Evolutionary conservation across 37 sponge, comb jelly and placozoan species (phyloP), one percentile per base, ranked within the genome.

Genomic region (Oopsacas minuta): DNA sequence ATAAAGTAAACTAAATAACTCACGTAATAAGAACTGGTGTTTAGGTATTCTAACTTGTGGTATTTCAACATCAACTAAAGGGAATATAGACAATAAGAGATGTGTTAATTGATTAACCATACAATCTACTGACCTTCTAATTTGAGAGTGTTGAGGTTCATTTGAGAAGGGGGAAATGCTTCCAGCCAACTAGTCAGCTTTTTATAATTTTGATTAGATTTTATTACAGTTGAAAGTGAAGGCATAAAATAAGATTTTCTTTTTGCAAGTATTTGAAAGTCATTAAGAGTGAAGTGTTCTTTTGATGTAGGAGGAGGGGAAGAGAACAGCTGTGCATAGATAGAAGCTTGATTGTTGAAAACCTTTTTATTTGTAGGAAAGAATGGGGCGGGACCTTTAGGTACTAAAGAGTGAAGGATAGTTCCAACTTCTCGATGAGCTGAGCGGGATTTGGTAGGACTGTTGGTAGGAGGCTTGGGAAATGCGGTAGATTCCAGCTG

Each of bases 111-210:
- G n/a, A 42, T 42, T 42, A 17, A 42, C 15, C 15, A 17, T 17
- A 42, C 8, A 61, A 12, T 61, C 17, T 32, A 32, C 22, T 61
- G 32, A 61, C 75, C 75, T 61, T 61, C 75, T n/a, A 61, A 61
- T 25, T 61, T 61, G 75, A 61, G 20, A 10, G 75, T 61, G 30
- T 61, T 61, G 5, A 61, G 75, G 75, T 3, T 12, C 75, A 34
- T 34, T 61, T 61, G 75, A n/a, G 75, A 61, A 61, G 75, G 75
- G 5, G 75, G 75, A 12, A 61, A 61, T 3, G 75, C 75, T 61
- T 61, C 75, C 30, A 61, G 30, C 75, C 75, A 61, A 61, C 75
- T 61, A n/a, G 75, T 61, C 28, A 61, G 28, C 75, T 61, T 61
- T 34, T 61, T 61, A n/a, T 61, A 61, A 61, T 61, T 61, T n/a